Conservation (phyloP, 2,888 invertebrate genomes). For the Stramonita haemastoma region DNA sequence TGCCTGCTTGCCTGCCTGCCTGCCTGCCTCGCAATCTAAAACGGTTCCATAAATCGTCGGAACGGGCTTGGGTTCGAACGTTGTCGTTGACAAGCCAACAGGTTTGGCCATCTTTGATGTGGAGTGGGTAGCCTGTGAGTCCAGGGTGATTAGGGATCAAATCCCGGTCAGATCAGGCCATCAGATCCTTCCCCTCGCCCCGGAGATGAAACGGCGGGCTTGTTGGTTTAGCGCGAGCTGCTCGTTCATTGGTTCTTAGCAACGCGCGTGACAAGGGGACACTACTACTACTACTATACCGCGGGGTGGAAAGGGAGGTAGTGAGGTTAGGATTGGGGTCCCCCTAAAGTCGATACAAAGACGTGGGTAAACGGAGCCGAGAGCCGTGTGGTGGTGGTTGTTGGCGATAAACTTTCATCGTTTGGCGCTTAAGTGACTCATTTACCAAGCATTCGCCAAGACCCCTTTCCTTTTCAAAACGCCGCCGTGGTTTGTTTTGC, state of each 20-base stretch:
- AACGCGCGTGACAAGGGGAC: neutral
- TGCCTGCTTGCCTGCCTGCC: neutral
- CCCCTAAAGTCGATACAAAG: constrained; percentile 29
- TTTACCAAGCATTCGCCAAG: neutral
- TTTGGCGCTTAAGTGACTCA: neutral
- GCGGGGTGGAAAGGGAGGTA: neutral
- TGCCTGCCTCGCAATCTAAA: constrained; percentile 22
- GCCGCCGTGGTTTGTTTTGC: neutral
- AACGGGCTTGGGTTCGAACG: neutral
- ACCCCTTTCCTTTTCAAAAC: neutral
- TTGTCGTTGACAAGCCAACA: constrained; percentile 25
- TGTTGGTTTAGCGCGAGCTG: neutral
- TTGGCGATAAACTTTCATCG: neutral
- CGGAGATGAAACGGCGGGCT: constrained; percentile 3
- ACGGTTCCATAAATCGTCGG: constrained; percentile 31
- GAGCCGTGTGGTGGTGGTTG: neutral
- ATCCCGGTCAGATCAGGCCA: neutral
- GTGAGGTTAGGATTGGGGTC: neutral
- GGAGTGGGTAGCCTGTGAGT: constrained; percentile 26
- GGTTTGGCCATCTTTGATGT: constrained; percentile 35
- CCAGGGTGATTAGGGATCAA: neutral
- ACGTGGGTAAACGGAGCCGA: neutral
- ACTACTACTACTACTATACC: too few species aligned
- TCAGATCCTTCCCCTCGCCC: neutral
- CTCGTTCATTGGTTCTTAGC: neutral